A percentile compares a stretch with the other conserved stretches of the same genome.
Evolutionary conservation across 2,113 vertebrate species (phyloP).

Genomic region (Puffinus mauretanicus): DNA sequence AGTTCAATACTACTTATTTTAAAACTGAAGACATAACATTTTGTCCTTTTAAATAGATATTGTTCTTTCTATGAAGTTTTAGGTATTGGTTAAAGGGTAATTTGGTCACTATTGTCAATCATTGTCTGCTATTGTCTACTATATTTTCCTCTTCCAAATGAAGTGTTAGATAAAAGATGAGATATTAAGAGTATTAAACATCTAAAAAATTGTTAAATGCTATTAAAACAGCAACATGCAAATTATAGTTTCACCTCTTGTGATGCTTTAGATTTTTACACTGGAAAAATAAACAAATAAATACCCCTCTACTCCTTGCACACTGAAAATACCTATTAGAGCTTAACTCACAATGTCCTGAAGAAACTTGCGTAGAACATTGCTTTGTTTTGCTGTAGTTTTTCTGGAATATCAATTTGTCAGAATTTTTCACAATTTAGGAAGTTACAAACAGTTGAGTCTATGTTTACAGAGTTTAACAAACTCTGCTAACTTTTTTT

Average conservation of each 20-base stretch:
- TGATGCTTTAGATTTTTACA: not conserved
- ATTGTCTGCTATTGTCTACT: no score
- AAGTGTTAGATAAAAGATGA: not conserved
- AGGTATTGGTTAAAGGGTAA: not conserved
- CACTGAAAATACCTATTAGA: not conserved
- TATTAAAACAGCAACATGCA: not conserved
- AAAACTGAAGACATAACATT: not conserved
- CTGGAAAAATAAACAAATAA: not conserved
- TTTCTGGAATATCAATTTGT: not conserved
- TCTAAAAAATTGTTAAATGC: not conserved
- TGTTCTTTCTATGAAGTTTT: not conserved
- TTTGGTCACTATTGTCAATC: not conserved
- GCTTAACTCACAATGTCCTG: not conserved
- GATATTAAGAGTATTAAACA: not conserved
- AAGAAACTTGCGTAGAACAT: not conserved
- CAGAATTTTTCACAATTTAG: not conserved
- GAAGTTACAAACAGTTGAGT: not conserved
- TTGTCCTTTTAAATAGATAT: not conserved
- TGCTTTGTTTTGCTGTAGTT: not conserved
- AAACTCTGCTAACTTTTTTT: not conserved
- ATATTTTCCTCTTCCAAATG: not conserved
- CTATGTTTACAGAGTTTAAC: not conserved
- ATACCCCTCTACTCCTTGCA: not conserved
- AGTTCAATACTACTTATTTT: not conserved
- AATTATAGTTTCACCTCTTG: not conserved